phyloP scores from a whole-genome alignment of 2,113 vertebrate genomes.

The Syngnathus typhle region DNA sequence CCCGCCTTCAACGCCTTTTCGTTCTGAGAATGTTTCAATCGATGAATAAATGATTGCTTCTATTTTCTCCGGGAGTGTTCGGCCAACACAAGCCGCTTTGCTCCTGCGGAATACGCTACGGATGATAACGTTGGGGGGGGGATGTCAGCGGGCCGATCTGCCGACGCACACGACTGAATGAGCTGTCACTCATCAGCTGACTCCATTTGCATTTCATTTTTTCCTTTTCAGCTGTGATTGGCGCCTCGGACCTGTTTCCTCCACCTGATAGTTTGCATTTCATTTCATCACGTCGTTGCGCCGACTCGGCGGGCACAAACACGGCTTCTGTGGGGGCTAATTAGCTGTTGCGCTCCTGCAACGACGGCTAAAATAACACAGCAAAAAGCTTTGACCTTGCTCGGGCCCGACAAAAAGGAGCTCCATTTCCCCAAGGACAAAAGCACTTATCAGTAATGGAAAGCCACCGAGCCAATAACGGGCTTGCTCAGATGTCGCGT shows the following conservation, averaged over 20 bases:
- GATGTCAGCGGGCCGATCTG: slow-evolving; percentile 30
- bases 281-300: slow-evolving; percentile 48
- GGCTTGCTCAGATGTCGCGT: slow-evolving; percentile 20
- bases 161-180: slow-evolving; percentile 19
- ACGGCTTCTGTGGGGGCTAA: slow-evolving; percentile 14
- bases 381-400: slow-evolving; percentile 50
- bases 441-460: slow-evolving; percentile 49
- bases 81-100: slow-evolving; percentile 45
- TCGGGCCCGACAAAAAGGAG: slow-evolving; percentile 30
- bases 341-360: slow-evolving; percentile 28
- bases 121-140: slow-evolving; percentile 37
- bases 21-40: slow-evolving; percentile 72
- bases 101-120: slow-evolving; percentile 38
- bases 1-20: slow-evolving; percentile 33
- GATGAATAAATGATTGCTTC: slow-evolving; percentile 75
- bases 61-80: slow-evolving; percentile 61
- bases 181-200: slow-evolving; percentile 52
- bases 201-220: slow-evolving; percentile 47
- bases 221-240: slow-evolving; percentile 25
- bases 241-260: slow-evolving; percentile 18
- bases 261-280: slow-evolving; percentile 50
- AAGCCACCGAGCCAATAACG: slow-evolving; percentile 22
- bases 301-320: slow-evolving; percentile 13
- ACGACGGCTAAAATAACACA: slow-evolving; percentile 29
- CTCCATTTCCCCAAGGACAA: slow-evolving; percentile 40